Evolutionary conservation across 2,113 vertebrate species (phyloP), one percentile per base, ranked within the genome.

Genomic region (Brachyhypopomus gauderio): DNA sequence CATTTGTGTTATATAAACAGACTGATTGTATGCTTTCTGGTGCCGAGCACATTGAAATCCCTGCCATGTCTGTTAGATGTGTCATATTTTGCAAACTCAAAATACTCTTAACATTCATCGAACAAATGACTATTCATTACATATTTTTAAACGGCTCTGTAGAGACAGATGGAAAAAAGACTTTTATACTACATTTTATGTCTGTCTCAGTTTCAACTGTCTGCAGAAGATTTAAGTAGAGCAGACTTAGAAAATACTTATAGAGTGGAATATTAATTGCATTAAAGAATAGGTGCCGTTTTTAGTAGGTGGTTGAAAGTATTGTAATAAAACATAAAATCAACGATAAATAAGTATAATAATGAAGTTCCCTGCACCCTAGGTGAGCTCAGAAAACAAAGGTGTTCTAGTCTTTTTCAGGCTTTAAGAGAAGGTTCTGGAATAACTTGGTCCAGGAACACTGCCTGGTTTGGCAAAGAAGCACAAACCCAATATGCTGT

Each of bases 21-120:
- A 67, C n/a, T 70, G 64, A 76, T 66, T 86, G 75, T 59, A 48
- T 59, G 30, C 30, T 52, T 85, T 79, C 67, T 75, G 60, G 79
- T 76, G 9, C 36, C 69, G 73, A 66, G 75, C 69, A 63, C 58
- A 69, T 79, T 82, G 60, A 82, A 63, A 84, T 77, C 70, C 52
- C 64, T 77, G 48, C 30, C 56, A 20, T 23, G 25, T 64, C 34
- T 80, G 59, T 77, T 72, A 69, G n/a, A 82, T 73, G 12, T 36
- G 36, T 72, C 77, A 80, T 62, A 69, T 76, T 77, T 38, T 62
- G 63, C 52, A 78, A 85, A 81, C 67, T 69, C 55, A 52, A 58
- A 79, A 60, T 19, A 17, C 19, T 75, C 45, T 70, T 70, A 64
- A 48, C 80, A 84, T 82, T 73, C 38, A 23, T 56, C 45, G 14